Base-by-base conservation (phyloP, 92 coral and sea anemone genomes). In the Epizoanthus ramosus region DNA sequence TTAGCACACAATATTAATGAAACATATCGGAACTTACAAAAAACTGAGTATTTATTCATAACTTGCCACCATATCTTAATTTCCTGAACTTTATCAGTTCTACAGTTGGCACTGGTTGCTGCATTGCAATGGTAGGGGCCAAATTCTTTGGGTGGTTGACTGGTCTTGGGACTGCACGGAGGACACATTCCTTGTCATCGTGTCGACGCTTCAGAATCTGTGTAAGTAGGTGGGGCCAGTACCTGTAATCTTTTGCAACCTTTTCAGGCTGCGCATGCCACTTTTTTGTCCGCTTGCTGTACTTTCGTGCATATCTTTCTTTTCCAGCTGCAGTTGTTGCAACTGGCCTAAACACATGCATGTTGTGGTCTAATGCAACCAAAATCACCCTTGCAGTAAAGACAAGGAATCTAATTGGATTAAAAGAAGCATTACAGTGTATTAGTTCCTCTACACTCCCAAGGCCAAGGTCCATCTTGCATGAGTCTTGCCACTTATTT, bases 101-200 rank as follows among this genome's bases (percentile, higher is more conserved):
- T 31, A 16, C 60, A 41, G 87, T 84, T 39, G 24, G 43, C 56
- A 80, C 58, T 3, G 76, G 39, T 16, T 63, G 71, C 54, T 60
- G 57, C 87, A 84, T 84, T 9, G 87, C 73, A 84, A 84, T 84
- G 7, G 87, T 54, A 41, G 87, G 81, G 56, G 81, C 87, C 74
- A 83, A 23, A 56, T 58, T 57, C 57, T 71, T 56, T n/a, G 87
- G 87, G 81, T 47, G 53, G 53, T 25, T 31, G 25, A 57, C 67
- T 35, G 84, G 73, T 1, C 37, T 31, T 18, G 64, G 13, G 31
- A 69, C 64, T 58, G 37, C 64, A 17, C 18, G 33, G 37, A 0
- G 7, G 5, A 84, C 83, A 39, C 61, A 71, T 50, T 41, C 21
- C 13, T 58, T 68, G 28, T 84, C 87, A 73, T 17, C 63, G 5